Evolutionary conservation across 2,797 vertebrate genomes (phyloP).

Genomic region (Pampus argenteus): DNA sequence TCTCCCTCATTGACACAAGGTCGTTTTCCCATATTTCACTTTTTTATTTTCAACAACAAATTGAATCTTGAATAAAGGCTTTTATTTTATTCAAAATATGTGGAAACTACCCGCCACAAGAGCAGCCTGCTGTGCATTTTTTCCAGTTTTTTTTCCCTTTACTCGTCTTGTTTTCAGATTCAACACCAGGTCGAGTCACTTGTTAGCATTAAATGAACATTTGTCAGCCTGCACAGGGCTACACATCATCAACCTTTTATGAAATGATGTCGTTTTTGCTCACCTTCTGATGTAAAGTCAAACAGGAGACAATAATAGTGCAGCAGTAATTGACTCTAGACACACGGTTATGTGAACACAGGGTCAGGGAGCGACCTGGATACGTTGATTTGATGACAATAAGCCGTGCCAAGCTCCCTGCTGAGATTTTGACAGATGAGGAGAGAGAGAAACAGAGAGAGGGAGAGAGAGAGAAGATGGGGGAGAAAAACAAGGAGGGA

Average conservation of each 20-base stretch:
- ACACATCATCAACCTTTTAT: background rate
- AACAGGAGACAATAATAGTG: background rate
- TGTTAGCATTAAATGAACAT: background rate
- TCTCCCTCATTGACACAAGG: conserved; percentile 16
- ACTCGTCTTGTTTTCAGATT: background rate
- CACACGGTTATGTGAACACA: background rate
- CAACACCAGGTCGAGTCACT: background rate
- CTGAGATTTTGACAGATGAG: conserved; percentile 28
- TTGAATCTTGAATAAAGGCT: background rate
- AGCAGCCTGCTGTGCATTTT: background rate
- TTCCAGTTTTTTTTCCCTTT: no score
- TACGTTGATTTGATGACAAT: conserved; percentile 56
- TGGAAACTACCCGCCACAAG: background rate
- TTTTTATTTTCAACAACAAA: background rate
- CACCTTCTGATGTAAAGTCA: conserved; percentile 39
- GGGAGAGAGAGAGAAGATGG: background rate
- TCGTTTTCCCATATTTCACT: conserved; percentile 23
- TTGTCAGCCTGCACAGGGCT: background rate
- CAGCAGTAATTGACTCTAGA: conserved; percentile 25
- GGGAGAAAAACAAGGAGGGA: conserved; percentile 10
- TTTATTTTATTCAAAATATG: background rate
- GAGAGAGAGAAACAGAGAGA: background rate
- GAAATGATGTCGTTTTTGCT: background rate
- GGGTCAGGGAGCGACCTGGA: conserved; percentile 43
- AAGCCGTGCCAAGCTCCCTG: conserved; percentile 31